Base-by-base conservation (phyloP, 2,888 invertebrate species). In the Leistus spinibarbis region DNA sequence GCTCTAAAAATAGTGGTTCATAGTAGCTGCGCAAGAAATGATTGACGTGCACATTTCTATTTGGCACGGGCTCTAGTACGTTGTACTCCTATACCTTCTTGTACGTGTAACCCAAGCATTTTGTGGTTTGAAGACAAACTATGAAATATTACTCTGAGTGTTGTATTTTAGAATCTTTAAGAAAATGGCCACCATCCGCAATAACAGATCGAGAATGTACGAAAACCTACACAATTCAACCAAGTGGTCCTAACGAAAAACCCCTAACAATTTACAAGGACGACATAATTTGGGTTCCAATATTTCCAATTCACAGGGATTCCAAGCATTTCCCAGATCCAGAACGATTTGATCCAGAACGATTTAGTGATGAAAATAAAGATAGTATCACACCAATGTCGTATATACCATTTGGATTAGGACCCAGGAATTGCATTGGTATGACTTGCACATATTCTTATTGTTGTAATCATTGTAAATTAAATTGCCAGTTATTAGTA, bases 391-490 rank as follows among this genome's bases (percentile, higher is more conserved):
- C 83, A 73, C 85, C 85, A 0, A 86, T 85, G 76, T 84, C 86
- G 0, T 88, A 83, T 71, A 79, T 85, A 80, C 86, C 87, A 0
- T 87, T 88, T 76, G 88, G 88, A 2, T 77, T 81, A 62, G 87
- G 88, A 2, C 87, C 87, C 0, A 84, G 88, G 72, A 85, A 80
- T 77, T 88, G 88, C 77, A 84, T 87, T 66, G 87, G 87, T 86
- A 67, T 17, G 54, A 10, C 17, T 63, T 7, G 22, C n/a, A 24
- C 7, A 23, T 53, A 53, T n/a, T n/a, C n/a, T n/a, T n/a, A n/a
- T n/a, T n/a, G n/a, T n/a, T n/a, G n/a, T n/a, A n/a, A n/a, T n/a
- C 10, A 53, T 53, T 53, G 7, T 53, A 53, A 53, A 53, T 10
- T 53, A 53, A 10, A 53, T 53, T 53, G 10, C 9, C 10, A 10